Percentiles rank a stretch among this genome's conserved stretches.
Evolutionary conservation across 2,888 invertebrate genomes (phyloP).

Genomic region (Pandemis heparana): DNA sequence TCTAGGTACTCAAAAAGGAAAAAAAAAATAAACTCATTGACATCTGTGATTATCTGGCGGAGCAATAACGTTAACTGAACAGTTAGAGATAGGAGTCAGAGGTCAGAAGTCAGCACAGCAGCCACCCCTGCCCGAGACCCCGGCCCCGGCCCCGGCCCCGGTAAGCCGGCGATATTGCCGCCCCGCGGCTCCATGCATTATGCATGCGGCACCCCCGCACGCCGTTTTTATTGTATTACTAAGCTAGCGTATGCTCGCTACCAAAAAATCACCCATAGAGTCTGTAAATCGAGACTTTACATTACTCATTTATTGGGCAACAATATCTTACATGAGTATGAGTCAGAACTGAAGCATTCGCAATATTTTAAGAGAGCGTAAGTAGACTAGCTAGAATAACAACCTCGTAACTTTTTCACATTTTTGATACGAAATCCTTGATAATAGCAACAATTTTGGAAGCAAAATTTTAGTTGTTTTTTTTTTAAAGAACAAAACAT

Average conservation of each 20-base stretch:
- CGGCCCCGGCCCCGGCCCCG: background rate
- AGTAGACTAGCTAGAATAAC: no score
- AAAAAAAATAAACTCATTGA: no score
- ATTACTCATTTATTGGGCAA: no score
- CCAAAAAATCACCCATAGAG: background rate
- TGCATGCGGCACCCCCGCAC: conserved; percentile 56
- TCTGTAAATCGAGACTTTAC: no score
- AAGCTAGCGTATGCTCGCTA: background rate
- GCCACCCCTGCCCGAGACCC: background rate
- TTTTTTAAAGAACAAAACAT: no score
- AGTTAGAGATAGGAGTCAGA: background rate
- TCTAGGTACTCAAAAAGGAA: no score
- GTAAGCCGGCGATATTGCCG: conserved; percentile 33
- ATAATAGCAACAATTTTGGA: no score
- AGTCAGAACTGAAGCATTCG: background rate
- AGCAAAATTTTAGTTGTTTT: no score
- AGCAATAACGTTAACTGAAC: background rate
- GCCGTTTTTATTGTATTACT: background rate
- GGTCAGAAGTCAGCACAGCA: background rate
- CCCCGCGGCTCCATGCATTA: conserved; percentile 66
- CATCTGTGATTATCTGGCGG: background rate
- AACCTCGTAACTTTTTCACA: no score
- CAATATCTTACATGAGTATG: no score
- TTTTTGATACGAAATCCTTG: no score
- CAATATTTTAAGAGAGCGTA: background rate